Conservation (phyloP, 2,888 invertebrate genomes). For the Rhagium mordax region DNA sequence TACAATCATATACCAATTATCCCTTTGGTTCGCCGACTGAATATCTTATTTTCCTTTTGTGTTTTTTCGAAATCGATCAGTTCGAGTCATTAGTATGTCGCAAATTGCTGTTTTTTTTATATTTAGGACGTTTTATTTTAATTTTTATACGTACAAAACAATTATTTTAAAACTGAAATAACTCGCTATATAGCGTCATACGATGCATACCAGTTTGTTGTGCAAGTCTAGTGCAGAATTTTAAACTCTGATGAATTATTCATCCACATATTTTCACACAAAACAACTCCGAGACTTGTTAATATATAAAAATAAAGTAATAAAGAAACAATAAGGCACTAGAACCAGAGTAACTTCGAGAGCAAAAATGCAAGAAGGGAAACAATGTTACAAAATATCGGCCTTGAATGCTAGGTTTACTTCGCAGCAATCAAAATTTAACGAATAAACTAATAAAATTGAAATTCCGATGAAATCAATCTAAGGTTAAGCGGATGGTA, state of each 20-base stretch:
- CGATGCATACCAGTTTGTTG: constrained; percentile 50
- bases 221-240: constrained; percentile 53
- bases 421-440: not conserved
- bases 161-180: constrained; percentile 39
- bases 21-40: constrained; percentile 8
- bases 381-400: not conserved
- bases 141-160: constrained; percentile 36
- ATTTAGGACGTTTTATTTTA: constrained; percentile 2
- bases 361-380: not conserved
- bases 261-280: constrained; percentile 55
- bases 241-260: constrained; percentile 55
- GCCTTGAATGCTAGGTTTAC: not conserved
- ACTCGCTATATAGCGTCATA: constrained; percentile 29
- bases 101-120: constrained; percentile 10
- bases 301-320: constrained; percentile 38
- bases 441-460: too few species aligned
- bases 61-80: not conserved
- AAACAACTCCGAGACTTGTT: constrained; percentile 44
- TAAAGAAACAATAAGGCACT: constrained; percentile 8
- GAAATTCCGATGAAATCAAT: too few species aligned
- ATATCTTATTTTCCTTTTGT: not conserved
- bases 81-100: constrained; percentile 2
- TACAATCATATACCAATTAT: constrained; percentile 17
- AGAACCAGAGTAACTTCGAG: not conserved
- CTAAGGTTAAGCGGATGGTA: too few species aligned